Evolutionary conservation across 2,113 vertebrate species (phyloP), one percentile per base, ranked within the genome.

Genomic region (Cnemophilus loriae): DNA sequence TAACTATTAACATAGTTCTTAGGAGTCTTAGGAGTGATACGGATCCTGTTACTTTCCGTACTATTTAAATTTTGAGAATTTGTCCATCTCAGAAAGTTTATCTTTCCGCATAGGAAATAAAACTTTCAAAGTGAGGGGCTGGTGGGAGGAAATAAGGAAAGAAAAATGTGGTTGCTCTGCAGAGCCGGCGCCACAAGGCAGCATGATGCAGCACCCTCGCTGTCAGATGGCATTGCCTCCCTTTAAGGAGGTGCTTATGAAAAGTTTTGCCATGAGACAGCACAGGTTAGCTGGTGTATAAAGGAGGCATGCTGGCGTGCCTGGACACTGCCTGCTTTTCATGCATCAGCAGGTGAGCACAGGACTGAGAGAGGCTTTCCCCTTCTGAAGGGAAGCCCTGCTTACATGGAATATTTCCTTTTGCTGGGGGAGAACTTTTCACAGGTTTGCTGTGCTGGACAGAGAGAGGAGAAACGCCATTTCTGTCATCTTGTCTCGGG

Each of bases 171-270:
- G 6, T 37, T 56, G 33, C 27, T 70, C 27, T 23, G 16, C 46
- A 50, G 30, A 71, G 32, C 19, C 19, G 6, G 22, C 0, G 2
- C 35, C 32, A 15, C 14, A 49, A 53, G 21, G 7, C 16, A 44
- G 15, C 11, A 13, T 3, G 1, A n/a, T 26, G 10, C 37, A 65
- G 11, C 39, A n/a, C 11, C 20, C 18, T 63, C 0, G 0, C n/a
- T 83, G 13, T 68, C 63, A 42, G 71, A 32, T 30, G 11, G 20
- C 27, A 46, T 16, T 60, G 42, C 10, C 5, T 35, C 16, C 20
- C 7, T 26, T 63, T 12, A 13, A 12, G 60, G 15, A 64, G 9
- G 8, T 1, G 1, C 6, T 53, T 59, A 10, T 11, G 46, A 64
- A 76, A 60, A 7, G 4, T 16, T 69, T 60, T 81, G 13, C 16